Conservation (phyloP, 2,797 vertebrate genomes). For the Tadarida brasiliensis region DNA sequence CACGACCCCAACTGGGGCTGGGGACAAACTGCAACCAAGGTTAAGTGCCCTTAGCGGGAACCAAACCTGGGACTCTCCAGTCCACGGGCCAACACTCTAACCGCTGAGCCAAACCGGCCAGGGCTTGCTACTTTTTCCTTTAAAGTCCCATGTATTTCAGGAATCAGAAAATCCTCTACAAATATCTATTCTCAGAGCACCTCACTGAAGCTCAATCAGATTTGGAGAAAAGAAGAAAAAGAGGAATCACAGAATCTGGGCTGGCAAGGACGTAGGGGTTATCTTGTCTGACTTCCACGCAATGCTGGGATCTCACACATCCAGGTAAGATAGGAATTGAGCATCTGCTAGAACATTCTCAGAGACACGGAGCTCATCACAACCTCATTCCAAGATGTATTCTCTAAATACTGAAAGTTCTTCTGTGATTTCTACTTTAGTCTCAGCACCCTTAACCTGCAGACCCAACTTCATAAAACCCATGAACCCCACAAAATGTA, state of each 20-base stretch:
- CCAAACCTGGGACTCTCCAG: no score
- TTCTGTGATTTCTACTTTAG: neutral
- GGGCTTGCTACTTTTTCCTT: neutral
- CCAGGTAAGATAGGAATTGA: neutral
- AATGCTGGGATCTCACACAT: neutral
- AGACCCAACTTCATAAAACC: neutral
- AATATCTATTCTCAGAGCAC: neutral
- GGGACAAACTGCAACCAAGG: no score
- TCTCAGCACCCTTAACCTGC: neutral
- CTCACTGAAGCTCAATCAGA: neutral
- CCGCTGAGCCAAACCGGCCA: no score
- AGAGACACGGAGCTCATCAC: neutral
- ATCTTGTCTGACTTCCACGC: fast-evolving
- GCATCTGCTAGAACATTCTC: no score
- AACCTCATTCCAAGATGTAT: fast-evolving
- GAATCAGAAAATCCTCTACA: neutral
- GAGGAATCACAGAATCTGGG: neutral
- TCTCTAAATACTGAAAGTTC: neutral
- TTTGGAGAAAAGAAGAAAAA: neutral
- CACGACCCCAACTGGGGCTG: no score
- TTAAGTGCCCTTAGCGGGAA: no score
- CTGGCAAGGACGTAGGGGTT: neutral
- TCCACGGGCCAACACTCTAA: no score
- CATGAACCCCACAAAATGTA: neutral
- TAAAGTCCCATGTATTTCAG: neutral